Conservation (phyloP, 2,888 invertebrate genomes). For the Cataglyphis rosenhaueri region DNA sequence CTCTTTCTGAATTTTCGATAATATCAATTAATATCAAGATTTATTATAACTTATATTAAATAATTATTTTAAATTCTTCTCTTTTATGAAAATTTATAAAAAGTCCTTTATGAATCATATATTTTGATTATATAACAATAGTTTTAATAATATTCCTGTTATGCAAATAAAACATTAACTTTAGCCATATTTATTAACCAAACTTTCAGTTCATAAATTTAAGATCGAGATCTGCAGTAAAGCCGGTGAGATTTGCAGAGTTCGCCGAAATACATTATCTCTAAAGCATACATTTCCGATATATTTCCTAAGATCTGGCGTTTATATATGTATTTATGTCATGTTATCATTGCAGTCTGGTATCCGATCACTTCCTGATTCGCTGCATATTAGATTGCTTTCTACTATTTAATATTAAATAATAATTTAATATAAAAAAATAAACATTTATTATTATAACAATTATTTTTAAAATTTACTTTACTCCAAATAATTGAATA, state of each 20-base stretch:
- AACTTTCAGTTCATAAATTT: constrained; percentile 14
- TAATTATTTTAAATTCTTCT: not conserved
- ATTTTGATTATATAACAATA: not conserved
- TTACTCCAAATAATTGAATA: too few relatives aligned
- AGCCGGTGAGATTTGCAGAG: not conserved
- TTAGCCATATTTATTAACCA: not conserved
- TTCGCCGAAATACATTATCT: not conserved
- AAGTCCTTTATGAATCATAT: not conserved
- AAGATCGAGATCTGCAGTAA: constrained; percentile 7
- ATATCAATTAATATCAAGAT: not conserved
- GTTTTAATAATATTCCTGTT: not conserved
- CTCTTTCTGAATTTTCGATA: not conserved
- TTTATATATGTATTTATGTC: constrained; percentile 25
- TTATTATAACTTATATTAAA: not conserved
- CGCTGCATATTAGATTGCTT: not conserved
- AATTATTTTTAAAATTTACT: too few relatives aligned
- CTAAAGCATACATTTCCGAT: constrained; percentile 2
- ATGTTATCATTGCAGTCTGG: constrained; percentile 6
- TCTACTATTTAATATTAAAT: too few relatives aligned
- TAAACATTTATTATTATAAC: too few relatives aligned
- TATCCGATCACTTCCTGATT: not conserved
- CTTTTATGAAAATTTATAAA: not conserved
- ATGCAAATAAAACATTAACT: not conserved
- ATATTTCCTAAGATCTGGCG: not conserved
- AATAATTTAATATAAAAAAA: too few relatives aligned